These are phyloP conservation scores for Cottus gobio DNA, from an alignment of 2,113 vertebrate species.

Conservation along the genomic window DNA sequence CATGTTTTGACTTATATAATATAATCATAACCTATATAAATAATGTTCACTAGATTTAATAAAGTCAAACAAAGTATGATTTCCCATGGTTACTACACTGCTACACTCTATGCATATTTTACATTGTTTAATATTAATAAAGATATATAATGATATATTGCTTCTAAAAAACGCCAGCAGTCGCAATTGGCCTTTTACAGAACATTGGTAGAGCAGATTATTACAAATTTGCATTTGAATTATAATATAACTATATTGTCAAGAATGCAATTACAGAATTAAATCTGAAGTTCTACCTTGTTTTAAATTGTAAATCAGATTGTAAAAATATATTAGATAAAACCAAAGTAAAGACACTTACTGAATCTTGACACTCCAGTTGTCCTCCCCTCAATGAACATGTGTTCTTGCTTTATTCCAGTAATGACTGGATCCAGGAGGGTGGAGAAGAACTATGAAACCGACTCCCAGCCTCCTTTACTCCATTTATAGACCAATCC, in stretches of 20 bases:
- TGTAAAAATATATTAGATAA: neutral
- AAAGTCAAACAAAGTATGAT: neutral
- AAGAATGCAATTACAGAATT: neutral
- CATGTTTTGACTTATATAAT: neutral
- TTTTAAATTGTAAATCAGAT: neutral
- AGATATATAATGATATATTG: neutral
- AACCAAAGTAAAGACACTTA: conserved; percentile 27
- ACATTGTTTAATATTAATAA: neutral
- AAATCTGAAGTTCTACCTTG: neutral
- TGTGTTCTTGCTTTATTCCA: conserved; percentile 19
- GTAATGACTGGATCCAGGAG: conserved; percentile 13
- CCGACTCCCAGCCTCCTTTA: conserved; percentile 32
- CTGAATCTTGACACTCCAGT: neutral
- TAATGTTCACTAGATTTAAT: neutral
- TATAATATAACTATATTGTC: neutral
- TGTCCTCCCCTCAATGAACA: conserved; percentile 5
- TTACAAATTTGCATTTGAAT: neutral
- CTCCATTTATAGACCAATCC: conserved; percentile 3
- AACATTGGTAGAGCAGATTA: neutral
- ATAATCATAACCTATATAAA: neutral
- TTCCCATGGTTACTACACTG: neutral
- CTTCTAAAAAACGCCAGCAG: neutral
- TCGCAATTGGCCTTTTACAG: neutral
- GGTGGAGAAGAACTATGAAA: conserved; percentile 47
- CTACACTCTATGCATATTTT: neutral